Base-by-base conservation (phyloP, 2,888 invertebrate species). In the Tolmerus cingulatus region DNA sequence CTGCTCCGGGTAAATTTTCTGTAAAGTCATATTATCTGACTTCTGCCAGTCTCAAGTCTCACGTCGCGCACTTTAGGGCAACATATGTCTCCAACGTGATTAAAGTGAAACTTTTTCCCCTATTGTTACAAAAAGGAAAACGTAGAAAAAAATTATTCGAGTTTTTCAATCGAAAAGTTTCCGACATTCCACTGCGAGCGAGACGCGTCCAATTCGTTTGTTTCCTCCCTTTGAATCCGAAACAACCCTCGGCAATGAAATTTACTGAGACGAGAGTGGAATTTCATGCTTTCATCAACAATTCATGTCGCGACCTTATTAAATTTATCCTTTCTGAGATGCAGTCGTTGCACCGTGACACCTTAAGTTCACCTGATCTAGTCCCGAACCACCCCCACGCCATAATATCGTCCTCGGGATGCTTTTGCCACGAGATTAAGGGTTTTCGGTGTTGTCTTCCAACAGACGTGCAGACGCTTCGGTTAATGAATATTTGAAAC, bases 11-110 rank as follows among this genome's bases (percentile, higher is more conserved):
- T 51, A 79, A 51, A 79, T 12, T 46, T 16, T 30, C 46, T 27
- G 23, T 51, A 51, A 40, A 79, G 51, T 79, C 14, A 79, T 51
- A 79, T 79, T 51, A 79, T 79, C 79, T 46, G 79, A 51, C 51
- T 51, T 46, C 27, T 51, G 79, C 79, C n/a, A 55, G 9, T 46
- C 30, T 51, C n/a, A 79, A 79, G 40, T 46, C 51, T 51, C 79
- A 46, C 51, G 79, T 51, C 23, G 27, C n/a, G 43, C 23, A 78
- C 43, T 78, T 78, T 43, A 43, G 78, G 78, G 79, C 23, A 79
- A 46, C 51, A 79, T 51, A 79, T 79, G 79, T 34, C 30, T 51
- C 30, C 51, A 55, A 79, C 79, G 79, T 79, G 79, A 79, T 79
- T 79, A 79, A 16, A 14, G 14, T 0, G 27, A 27, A 66, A 66